Percentiles rank a stretch among this genome's conserved stretches.
Conservation (phyloP, 2,797 vertebrate genomes). For the Phoxinus dragarum region DNA sequence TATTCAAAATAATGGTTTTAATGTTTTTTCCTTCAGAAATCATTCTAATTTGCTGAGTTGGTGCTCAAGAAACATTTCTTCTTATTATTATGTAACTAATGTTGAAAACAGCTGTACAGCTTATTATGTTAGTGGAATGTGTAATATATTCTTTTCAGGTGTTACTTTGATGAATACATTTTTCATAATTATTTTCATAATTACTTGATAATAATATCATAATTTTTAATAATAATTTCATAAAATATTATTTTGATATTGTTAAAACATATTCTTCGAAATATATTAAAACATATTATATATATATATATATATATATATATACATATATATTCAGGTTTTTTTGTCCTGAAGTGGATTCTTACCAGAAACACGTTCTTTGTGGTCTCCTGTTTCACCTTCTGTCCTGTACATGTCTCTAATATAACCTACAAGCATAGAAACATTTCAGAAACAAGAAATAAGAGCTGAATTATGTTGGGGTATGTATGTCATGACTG, state of each 20-base stretch:
- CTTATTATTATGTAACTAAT: not conserved
- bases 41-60: not conserved
- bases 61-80: not conserved
- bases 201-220: too few species aligned
- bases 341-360: not conserved
- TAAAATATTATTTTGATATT: too few species aligned
- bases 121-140: not conserved
- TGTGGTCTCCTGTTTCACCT: slow-evolving; percentile 69
- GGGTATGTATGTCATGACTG: not conserved
- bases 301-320: too few species aligned
- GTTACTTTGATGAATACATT: not conserved
- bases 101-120: not conserved
- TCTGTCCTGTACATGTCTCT: slow-evolving; percentile 78
- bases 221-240: too few species aligned
- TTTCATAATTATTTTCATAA: too few species aligned
- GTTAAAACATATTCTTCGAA: too few species aligned
- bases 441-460: not conserved
- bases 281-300: too few species aligned
- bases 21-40: not conserved
- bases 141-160: not conserved
- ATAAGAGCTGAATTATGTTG: not conserved
- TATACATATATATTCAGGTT: not conserved
- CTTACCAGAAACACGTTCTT: slow-evolving; percentile 76
- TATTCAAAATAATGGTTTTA: not conserved
- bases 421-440: slow-evolving; percentile 72